These are phyloP conservation scores for Bombus impatiens DNA, from an alignment of 1,140 invertebrate species.

Conservation along the genomic window DNA sequence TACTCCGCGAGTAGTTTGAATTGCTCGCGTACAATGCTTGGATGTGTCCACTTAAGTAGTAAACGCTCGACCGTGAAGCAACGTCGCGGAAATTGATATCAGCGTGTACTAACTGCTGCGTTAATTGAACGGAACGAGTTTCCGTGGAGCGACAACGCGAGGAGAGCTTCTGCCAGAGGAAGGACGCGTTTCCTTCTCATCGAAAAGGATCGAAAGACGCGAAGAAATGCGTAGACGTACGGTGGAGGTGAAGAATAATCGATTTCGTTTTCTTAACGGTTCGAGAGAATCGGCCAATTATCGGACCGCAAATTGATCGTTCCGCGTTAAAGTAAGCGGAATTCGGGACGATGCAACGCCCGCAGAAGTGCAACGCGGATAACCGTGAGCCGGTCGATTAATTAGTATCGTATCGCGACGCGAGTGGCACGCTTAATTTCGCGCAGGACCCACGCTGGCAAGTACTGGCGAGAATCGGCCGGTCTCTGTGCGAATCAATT, in stretches of 20 bases:
- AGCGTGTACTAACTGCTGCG: not conserved
- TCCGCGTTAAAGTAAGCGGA: slow-evolving; percentile 3
- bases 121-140: not conserved
- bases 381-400: slow-evolving; percentile 37
- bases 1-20: slow-evolving; percentile 50
- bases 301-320: slow-evolving; percentile 7
- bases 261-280: slow-evolving; percentile 9
- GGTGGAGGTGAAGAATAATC: not conserved
- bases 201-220: not conserved
- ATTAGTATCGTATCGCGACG: slow-evolving; percentile 38
- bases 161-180: rapidly evolving
- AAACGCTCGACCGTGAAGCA: slow-evolving; percentile 13
- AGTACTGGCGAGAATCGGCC: not conserved
- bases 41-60: slow-evolving; percentile 28
- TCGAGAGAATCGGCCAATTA: not conserved
- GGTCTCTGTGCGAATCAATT: slow-evolving; percentile 27
- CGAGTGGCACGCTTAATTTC: slow-evolving; percentile 47
- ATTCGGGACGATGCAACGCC: not conserved
- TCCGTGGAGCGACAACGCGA: not conserved
- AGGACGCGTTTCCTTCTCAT: not conserved
- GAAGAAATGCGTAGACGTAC: too few species aligned
- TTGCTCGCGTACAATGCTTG: slow-evolving; percentile 51
- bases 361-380: slow-evolving; percentile 21
- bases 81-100: slow-evolving; percentile 30
- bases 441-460: not conserved